Base-by-base conservation (phyloP, 2,113 vertebrate genomes). In the Pollimyrus isidori region DNA sequence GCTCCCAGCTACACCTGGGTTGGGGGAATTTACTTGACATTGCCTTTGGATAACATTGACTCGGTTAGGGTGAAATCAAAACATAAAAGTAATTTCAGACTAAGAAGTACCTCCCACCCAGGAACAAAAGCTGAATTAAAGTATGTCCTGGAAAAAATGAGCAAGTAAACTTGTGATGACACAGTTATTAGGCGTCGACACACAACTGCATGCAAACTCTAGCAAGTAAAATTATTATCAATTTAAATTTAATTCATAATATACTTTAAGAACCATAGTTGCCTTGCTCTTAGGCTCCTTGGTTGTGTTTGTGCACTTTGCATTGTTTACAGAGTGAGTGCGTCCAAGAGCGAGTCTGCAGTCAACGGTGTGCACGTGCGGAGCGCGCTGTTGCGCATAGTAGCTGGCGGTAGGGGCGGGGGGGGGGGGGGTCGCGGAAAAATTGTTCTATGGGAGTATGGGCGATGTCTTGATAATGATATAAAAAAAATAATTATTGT, bases 1-100 rank as follows among this genome's bases (percentile, higher is more conserved):
- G 94, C 94, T 94, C 94, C 95, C 94, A 94, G 95, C 95, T 95
- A 96, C 95, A 96, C 96, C 96, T 96, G 96, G 95, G 95, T 95
- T 94, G 94, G 88, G 94, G 92, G 94, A 95, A 95, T 95, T 96
- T 95, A 50, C 95, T 94, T 93, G 92, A 93, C 94, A 94, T 94
- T 93, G 95, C 95, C 95, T 93, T 90, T 91, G 95, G 95, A 96
- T 94, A 93, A 93, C 95, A 93, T 94, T 95, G 95, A 96, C 96
- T 96, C 94, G 94, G 96, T 94, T 94, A 83, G 93, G 94, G 94
- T 94, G 94, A 95, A 94, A 94, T 92, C 93, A 93, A 95, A 95
- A 95, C 94, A 95, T 95, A 94, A 87, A 96, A 95, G 94, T 96
- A 96, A 96, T 97, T 96, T 95, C 95, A 95, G 95, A 93, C 92